A percentile compares a stretch with the other conserved stretches of the same genome.
Conservation (phyloP, 2,797 vertebrate genomes). For the Urophycis tenuis region DNA sequence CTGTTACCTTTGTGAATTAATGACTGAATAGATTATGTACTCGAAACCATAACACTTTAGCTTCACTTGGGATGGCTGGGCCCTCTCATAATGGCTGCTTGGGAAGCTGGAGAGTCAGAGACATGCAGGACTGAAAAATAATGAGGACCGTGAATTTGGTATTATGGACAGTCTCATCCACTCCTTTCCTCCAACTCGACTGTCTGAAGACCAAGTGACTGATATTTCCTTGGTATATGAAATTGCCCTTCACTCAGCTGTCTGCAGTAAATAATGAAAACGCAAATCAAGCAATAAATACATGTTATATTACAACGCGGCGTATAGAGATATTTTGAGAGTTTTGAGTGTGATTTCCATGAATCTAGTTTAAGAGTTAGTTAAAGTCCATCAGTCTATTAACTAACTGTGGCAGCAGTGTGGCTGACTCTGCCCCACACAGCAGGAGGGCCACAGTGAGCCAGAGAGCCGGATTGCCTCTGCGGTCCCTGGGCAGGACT, state of each 20-base stretch:
- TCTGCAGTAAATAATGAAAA: neutral
- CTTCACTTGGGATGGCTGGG: neutral
- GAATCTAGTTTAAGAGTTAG: neutral
- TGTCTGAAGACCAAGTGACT: neutral
- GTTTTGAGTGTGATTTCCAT: neutral
- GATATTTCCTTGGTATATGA: neutral
- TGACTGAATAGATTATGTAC: neutral
- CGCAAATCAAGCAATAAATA: neutral
- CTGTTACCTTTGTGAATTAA: neutral
- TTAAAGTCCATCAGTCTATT: neutral
- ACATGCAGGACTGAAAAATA: neutral
- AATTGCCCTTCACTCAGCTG: neutral
- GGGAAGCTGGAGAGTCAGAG: neutral
- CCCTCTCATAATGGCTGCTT: neutral
- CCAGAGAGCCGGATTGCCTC: neutral
- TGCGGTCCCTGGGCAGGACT: neutral
- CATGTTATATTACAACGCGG: too few species aligned
- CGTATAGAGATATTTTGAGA: too few species aligned
- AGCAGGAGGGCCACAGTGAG: neutral
- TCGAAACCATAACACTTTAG: neutral
- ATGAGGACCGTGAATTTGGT: neutral
- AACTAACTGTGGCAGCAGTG: too few species aligned
- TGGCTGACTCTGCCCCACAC: neutral
- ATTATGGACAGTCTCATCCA: neutral
- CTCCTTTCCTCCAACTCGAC: neutral